These are phyloP conservation scores for Rhabdomys dilectus DNA, from an alignment of 2,113 vertebrate genomes.

Conservation along the genomic window DNA sequence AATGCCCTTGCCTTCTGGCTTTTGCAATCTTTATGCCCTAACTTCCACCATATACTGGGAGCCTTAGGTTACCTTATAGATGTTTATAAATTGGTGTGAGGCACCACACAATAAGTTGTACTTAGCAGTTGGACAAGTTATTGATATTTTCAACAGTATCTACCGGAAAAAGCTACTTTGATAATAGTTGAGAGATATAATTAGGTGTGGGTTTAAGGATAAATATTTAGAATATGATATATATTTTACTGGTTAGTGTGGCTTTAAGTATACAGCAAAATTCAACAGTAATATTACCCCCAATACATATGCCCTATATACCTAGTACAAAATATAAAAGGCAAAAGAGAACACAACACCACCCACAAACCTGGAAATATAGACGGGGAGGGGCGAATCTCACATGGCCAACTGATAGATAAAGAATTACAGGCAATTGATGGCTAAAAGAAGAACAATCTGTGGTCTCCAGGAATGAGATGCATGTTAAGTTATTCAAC, in stretches of 20 bases:
- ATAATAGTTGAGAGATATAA: neutral
- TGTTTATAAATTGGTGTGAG: neutral
- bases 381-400: fast-evolving
- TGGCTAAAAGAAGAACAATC: neutral
- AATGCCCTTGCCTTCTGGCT: neutral
- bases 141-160: neutral
- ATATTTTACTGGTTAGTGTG: no score
- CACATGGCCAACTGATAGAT: neutral
- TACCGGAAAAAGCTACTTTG: neutral
- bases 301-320: neutral
- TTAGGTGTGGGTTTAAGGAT: neutral
- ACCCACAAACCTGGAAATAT: neutral
- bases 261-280: neutral
- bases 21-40: neutral
- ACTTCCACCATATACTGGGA: neutral
- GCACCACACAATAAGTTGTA: neutral
- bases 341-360: neutral
- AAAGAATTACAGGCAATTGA: neutral
- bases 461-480: neutral
- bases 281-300: neutral
- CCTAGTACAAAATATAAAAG: neutral
- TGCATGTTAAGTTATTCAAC: neutral
- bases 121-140: neutral
- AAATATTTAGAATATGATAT: neutral
- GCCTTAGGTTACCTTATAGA: neutral